A percentile compares a stretch with the other conserved stretches of the same genome.
Conservation (phyloP, 2,888 invertebrate species). For the Leptinotarsa rubiginosa region DNA sequence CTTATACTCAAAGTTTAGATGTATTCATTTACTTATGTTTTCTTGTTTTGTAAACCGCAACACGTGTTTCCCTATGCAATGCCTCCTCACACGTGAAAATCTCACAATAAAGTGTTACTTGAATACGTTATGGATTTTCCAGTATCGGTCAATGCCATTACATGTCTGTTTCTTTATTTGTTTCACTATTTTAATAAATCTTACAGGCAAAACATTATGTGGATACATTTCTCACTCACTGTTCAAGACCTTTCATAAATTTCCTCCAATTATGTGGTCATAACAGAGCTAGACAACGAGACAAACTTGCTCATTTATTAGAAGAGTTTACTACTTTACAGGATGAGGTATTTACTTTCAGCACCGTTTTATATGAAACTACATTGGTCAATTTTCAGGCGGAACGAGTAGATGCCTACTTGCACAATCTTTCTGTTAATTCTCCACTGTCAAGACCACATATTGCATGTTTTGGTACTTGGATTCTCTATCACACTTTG, state of each 20-base stretch:
- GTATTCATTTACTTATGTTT: too few relatives aligned
- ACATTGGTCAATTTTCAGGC: conserved; percentile 71
- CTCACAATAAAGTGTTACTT: too few relatives aligned
- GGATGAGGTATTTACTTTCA: conserved; percentile 77
- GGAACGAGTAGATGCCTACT: conserved; percentile 87
- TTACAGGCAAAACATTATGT: conserved; percentile 84
- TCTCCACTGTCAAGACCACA: conserved; percentile 78
- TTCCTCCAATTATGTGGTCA: conserved; percentile 92
- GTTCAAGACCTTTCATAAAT: conserved; percentile 87
- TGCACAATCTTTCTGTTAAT: conserved; percentile 77
- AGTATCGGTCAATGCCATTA: too few relatives aligned
- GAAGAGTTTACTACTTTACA: conserved; percentile 93
- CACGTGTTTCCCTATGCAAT: too few relatives aligned
- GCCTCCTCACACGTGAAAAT: too few relatives aligned
- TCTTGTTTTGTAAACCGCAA: too few relatives aligned
- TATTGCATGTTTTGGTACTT: conserved; percentile 90
- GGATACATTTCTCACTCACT: conserved; percentile 88
- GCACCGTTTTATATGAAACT: background rate
- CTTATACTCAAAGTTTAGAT: too few relatives aligned
- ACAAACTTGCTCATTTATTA: conserved; percentile 89
- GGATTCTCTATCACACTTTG: conserved; percentile 94
- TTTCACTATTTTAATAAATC: conserved; percentile 1
- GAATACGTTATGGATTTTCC: too few relatives aligned
- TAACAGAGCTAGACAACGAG: conserved; percentile 94
- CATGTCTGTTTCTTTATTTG: too few relatives aligned